Evolutionary conservation across 2,888 invertebrate genomes (phyloP).

Genomic region (Limnephilus marmoratus): DNA sequence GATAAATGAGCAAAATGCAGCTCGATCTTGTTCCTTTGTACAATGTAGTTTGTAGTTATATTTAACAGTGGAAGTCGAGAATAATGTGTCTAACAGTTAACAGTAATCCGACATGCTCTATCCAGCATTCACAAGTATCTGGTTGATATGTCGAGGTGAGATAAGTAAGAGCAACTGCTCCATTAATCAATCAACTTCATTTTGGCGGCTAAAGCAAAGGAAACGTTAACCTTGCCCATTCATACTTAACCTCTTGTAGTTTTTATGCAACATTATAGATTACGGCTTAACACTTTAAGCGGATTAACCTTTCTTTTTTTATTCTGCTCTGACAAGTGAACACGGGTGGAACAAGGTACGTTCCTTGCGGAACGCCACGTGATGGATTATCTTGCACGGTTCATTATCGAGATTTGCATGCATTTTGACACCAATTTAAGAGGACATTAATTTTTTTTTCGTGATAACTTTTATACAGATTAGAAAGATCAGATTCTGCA

Average conservation of each 20-base stretch:
- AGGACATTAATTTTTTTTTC: neutral
- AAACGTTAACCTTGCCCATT: slow-evolving; percentile 31
- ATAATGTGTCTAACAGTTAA: neutral
- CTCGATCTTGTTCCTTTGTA: neutral
- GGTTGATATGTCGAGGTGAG: slow-evolving; percentile 34
- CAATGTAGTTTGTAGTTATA: neutral
- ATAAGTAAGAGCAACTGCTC: neutral
- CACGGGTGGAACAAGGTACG: slow-evolving; percentile 12
- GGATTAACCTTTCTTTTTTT: slow-evolving; percentile 14
- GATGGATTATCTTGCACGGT: neutral
- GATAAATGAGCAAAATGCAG: neutral
- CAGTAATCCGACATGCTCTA: neutral
- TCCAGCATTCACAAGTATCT: neutral
- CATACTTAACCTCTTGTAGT: slow-evolving; percentile 28
- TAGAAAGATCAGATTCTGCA: neutral
- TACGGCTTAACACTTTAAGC: slow-evolving; percentile 9
- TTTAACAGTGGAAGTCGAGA: neutral
- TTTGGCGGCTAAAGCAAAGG: slow-evolving; percentile 33
- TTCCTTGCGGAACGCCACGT: neutral
- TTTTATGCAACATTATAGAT: slow-evolving; percentile 9
- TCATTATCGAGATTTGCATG: neutral
- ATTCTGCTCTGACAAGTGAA: slow-evolving; percentile 1
- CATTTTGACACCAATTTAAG: neutral
- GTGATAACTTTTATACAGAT: neutral
- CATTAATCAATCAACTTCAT: slow-evolving; percentile 27